Evolutionary conservation across 1,140 invertebrate genomes (phyloP).

Genomic region (Micrasema minimum): DNA sequence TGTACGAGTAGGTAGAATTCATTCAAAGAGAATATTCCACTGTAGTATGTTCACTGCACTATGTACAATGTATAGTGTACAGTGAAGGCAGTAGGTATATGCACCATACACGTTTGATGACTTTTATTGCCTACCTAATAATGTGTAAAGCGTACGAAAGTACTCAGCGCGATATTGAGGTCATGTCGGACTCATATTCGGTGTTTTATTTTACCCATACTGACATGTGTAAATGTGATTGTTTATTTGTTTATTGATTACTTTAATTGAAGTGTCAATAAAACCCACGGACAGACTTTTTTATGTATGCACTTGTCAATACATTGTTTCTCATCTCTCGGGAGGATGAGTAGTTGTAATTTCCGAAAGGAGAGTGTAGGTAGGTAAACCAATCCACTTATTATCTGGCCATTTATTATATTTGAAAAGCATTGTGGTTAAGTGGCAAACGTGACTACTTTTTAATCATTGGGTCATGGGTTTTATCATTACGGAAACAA

Average conservation of each 20-base stretch:
- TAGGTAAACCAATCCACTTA: too few species aligned
- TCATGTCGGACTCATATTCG: constrained; percentile 30
- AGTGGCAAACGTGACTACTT: too few species aligned
- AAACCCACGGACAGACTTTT: constrained; percentile 1
- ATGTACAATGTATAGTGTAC: background rate
- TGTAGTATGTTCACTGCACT: too few species aligned
- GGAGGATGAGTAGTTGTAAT: too few species aligned
- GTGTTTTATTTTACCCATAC: constrained; percentile 28
- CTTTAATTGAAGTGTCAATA: constrained; percentile 37
- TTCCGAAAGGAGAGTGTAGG: too few species aligned
- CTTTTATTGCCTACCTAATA: constrained; percentile 47
- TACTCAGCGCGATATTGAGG: constrained; percentile 28
- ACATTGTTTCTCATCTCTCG: too few species aligned
- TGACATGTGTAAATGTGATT: constrained; percentile 16
- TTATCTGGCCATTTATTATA: too few species aligned
- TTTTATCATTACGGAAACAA: too few species aligned
- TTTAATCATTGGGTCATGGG: too few species aligned
- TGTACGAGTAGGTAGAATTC: constrained; percentile 34
- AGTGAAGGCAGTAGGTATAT: background rate
- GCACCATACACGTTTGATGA: constrained; percentile 42
- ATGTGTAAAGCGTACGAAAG: constrained; percentile 43
- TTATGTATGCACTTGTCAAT: background rate
- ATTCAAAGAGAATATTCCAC: background rate
- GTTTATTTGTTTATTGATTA: constrained; percentile 42
- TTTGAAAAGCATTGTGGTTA: too few species aligned